Percentiles rank a stretch among this genome's conserved stretches.
These are phyloP conservation scores for Dinoponera quadriceps DNA, from an alignment of 1,140 invertebrate species.

Conservation along the genomic window DNA sequence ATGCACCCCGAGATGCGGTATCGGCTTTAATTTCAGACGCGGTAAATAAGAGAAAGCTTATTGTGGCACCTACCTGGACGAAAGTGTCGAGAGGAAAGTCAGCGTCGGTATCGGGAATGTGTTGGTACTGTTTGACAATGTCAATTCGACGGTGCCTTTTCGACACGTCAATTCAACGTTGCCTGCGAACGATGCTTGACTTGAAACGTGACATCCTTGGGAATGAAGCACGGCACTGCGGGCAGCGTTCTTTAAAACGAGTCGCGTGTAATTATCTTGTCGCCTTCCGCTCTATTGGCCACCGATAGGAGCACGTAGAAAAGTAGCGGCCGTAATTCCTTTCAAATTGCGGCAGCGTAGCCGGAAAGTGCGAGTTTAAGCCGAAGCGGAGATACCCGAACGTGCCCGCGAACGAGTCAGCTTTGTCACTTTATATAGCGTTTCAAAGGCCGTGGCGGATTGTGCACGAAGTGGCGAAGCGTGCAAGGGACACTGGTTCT, in stretches of 20 bases:
- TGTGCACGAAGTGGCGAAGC: conserved; percentile 74
- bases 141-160: conserved; percentile 19
- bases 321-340: conserved; percentile 60
- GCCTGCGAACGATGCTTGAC: not conserved
- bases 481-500: conserved; percentile 74
- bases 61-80: conserved; percentile 23
- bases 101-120: not conserved
- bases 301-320: conserved; percentile 53
- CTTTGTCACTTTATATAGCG: conserved; percentile 84
- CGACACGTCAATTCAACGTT: too few species aligned
- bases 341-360: conserved; percentile 69
- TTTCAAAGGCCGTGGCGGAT: conserved; percentile 77
- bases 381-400: conserved; percentile 15
- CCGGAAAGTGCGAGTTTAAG: conserved; percentile 49
- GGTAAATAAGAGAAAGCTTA: not conserved
- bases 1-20: not conserved
- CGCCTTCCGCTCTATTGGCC: conserved; percentile 1
- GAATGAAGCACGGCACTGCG: conserved; percentile 22
- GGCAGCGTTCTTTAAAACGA: conserved; percentile 32
- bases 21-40: conserved; percentile 24
- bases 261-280: conserved; percentile 19
- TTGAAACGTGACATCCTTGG: conserved; percentile 49
- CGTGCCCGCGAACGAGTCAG: conserved; percentile 25
- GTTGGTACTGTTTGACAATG: conserved; percentile 9
- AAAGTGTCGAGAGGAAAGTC: not conserved